Percentiles rank a stretch among this genome's conserved stretches.
These are phyloP conservation scores for Ennomos erosarius DNA, from an alignment of 2,888 invertebrate species.

Conservation along the genomic window DNA sequence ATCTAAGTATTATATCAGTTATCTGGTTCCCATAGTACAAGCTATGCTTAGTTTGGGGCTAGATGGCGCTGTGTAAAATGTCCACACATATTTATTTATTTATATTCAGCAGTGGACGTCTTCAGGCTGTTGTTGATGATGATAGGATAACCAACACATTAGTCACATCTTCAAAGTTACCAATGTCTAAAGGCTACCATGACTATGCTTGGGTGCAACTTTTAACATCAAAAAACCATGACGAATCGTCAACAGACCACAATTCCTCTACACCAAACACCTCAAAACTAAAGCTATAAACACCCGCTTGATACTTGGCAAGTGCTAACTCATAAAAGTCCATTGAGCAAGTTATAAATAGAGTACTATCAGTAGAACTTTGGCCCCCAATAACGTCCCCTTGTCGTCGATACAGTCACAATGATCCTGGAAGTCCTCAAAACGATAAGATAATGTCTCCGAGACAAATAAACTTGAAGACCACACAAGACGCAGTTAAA, in stretches of 20 bases:
- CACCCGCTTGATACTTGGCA: constrained; percentile 16
- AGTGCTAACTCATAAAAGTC: constrained; percentile 25
- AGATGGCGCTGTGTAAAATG: too few relatives aligned
- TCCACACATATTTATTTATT: too few relatives aligned
- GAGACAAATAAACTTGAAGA: constrained; percentile 24
- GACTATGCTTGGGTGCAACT: too few relatives aligned
- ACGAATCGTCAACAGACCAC: neutral
- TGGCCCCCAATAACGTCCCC: constrained; percentile 29
- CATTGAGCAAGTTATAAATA: constrained; percentile 27
- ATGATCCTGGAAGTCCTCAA: constrained; percentile 21
- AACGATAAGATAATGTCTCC: constrained; percentile 23
- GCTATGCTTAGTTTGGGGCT: too few relatives aligned
- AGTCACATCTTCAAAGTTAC: too few relatives aligned
- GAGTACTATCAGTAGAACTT: constrained; percentile 27
- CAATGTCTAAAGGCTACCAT: too few relatives aligned
- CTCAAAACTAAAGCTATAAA: constrained; percentile 15
- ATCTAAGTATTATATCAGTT: too few relatives aligned
- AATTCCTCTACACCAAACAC: neutral
- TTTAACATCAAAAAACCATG: too few relatives aligned
- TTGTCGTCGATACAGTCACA: constrained; percentile 25
- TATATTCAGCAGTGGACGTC: too few relatives aligned
- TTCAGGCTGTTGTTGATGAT: too few relatives aligned
- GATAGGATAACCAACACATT: too few relatives aligned
- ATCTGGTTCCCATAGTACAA: too few relatives aligned
- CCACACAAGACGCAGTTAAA: constrained; percentile 20